Conservation (phyloP, 1,140 invertebrate genomes). For the Pseudobourletiella spinata region DNA sequence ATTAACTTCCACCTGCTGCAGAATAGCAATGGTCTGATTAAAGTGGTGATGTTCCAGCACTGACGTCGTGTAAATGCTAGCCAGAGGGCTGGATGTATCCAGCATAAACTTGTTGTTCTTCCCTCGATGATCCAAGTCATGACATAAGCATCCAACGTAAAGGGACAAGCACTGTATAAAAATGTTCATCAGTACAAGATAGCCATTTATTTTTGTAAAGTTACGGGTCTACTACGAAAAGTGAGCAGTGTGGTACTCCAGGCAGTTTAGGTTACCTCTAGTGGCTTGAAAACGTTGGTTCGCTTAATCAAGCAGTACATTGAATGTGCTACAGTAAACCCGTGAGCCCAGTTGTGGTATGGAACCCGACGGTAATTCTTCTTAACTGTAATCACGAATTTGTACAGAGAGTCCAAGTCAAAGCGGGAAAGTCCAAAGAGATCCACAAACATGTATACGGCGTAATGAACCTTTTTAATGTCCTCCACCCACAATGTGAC, state of each 20-base stretch:
- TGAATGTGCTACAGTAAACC: conserved; percentile 72
- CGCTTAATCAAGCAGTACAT: conserved; percentile 67
- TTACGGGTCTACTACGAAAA: too few species aligned
- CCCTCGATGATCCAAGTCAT: conserved; percentile 74
- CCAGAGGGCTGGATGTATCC: conserved; percentile 67
- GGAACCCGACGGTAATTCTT: conserved; percentile 74
- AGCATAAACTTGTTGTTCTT: conserved; percentile 78
- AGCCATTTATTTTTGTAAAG: neutral
- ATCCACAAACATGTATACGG: conserved; percentile 69
- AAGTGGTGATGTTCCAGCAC: conserved; percentile 77
- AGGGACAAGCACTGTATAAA: conserved; percentile 56
- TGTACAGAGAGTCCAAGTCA: conserved; percentile 52
- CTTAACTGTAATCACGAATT: conserved; percentile 67
- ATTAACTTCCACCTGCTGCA: conserved; percentile 60
- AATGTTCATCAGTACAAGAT: conserved; percentile 5
- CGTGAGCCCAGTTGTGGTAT: conserved; percentile 76
- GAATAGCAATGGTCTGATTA: conserved; percentile 73
- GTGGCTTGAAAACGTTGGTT: conserved; percentile 28
- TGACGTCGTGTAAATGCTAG: conserved; percentile 70
- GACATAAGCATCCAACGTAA: conserved; percentile 68
- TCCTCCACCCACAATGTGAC: conserved; percentile 59
- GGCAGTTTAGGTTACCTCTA: too few species aligned
- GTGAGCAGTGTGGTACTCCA: too few species aligned
- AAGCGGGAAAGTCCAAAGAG: conserved; percentile 55
- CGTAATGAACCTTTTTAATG: conserved; percentile 55